These are phyloP conservation scores for Poecilia velifera DNA, from an alignment of 2,797 vertebrate genomes.

Conservation along the genomic window DNA sequence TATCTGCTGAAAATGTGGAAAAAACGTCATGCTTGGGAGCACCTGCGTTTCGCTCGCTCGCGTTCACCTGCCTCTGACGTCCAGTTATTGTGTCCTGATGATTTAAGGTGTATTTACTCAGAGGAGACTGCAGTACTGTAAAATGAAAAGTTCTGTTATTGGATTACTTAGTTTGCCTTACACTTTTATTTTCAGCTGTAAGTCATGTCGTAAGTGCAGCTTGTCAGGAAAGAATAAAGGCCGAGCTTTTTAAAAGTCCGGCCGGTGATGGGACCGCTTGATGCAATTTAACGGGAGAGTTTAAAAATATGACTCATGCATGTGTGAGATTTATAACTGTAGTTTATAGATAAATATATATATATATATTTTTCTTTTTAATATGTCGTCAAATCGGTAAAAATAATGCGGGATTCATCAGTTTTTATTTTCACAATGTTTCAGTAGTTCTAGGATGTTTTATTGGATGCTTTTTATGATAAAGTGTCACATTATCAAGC, in stretches of 20 bases:
- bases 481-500: conserved; percentile 13
- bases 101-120: conserved; percentile 60
- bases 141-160: conserved; percentile 64
- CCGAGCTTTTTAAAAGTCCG: conserved; percentile 42
- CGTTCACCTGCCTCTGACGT: conserved; percentile 48
- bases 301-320: conserved; percentile 15
- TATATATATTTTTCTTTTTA: neutral
- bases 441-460: neutral
- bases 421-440: neutral
- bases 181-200: conserved; percentile 58
- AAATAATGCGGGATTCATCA: conserved; percentile 1
- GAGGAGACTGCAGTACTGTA: conserved; percentile 46
- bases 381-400: conserved; percentile 5
- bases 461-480: conserved; percentile 2
- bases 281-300: conserved; percentile 42
- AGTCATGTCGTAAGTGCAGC: conserved; percentile 59
- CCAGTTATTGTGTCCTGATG: conserved; percentile 37
- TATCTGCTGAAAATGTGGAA: neutral
- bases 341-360: neutral
- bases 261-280: conserved; percentile 35
- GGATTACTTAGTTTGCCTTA: conserved; percentile 61
- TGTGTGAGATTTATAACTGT: conserved; percentile 7
- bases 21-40: conserved; percentile 11
- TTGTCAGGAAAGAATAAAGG: conserved; percentile 45
- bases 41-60: conserved; percentile 32